These are phyloP conservation scores for Cygnus buccinator DNA, from an alignment of 2,113 vertebrate genomes.

Conservation along the genomic window DNA sequence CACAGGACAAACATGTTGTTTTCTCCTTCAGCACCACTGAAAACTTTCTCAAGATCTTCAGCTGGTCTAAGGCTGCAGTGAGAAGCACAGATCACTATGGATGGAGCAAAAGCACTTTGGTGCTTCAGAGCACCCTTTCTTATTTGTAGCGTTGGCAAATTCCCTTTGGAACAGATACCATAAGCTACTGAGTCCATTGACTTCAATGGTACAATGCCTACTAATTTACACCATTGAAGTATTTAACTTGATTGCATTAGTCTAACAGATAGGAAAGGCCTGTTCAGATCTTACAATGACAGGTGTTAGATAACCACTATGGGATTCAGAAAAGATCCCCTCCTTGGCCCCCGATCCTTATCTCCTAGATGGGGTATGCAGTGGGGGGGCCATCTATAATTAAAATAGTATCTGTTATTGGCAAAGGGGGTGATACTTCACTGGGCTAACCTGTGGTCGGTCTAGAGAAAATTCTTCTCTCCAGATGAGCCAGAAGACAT, in stretches of 20 bases:
- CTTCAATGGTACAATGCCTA: not conserved
- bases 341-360: not conserved
- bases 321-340: not conserved
- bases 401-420: not conserved
- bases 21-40: slow-evolving; percentile 54
- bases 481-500: not conserved
- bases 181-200: not conserved
- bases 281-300: not conserved
- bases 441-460: not conserved
- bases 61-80: slow-evolving; percentile 13
- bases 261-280: not conserved
- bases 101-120: not conserved
- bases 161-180: not conserved
- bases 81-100: slow-evolving; percentile 7
- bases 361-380: not conserved
- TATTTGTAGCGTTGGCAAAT: not conserved
- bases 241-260: not conserved
- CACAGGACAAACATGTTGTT: slow-evolving; percentile 66
- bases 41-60: slow-evolving; percentile 28
- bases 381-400: not conserved
- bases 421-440: not conserved
- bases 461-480: not conserved
- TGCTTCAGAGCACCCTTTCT: not conserved
- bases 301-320: not conserved
- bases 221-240: not conserved